These are phyloP conservation scores for Eueremaeus valkanovi DNA, from an alignment of 2,888 invertebrate species.

Conservation along the genomic window DNA sequence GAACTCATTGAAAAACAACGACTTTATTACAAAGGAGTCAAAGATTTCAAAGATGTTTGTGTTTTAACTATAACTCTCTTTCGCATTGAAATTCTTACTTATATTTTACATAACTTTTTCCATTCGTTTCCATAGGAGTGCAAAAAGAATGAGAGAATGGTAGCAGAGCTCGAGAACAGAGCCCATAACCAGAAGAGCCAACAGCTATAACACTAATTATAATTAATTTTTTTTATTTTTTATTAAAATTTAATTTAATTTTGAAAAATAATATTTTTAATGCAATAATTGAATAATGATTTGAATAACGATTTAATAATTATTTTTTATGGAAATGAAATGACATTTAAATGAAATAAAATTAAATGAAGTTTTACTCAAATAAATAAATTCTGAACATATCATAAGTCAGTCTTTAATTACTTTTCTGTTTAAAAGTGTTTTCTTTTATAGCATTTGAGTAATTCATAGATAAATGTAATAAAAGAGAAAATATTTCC, in stretches of 20 bases:
- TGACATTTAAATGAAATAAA: no score
- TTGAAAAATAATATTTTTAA: no score
- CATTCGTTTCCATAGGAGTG: conserved; percentile 39
- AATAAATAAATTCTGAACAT: no score
- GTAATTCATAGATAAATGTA: neutral
- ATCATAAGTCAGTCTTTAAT: no score
- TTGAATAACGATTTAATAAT: no score
- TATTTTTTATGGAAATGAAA: no score
- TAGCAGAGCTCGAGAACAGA: conserved; percentile 27
- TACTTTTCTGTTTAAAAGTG: no score
- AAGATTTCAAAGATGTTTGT: conserved; percentile 64
- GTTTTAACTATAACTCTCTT: neutral
- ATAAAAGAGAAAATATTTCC: neutral
- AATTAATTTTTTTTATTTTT: neutral
- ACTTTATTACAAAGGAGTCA: conserved; percentile 69
- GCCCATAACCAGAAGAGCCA: neutral
- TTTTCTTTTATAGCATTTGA: neutral
- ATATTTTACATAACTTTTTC: no score
- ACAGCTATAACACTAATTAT: neutral
- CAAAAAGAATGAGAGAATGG: conserved; percentile 38
- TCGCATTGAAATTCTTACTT: neutral
- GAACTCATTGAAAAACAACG: conserved; percentile 65
- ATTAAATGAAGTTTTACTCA: no score
- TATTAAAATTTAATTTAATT: neutral
- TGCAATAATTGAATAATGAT: no score